Base-by-base conservation (phyloP, 2,888 invertebrate species). In the Drosophila diplacantha region DNA sequence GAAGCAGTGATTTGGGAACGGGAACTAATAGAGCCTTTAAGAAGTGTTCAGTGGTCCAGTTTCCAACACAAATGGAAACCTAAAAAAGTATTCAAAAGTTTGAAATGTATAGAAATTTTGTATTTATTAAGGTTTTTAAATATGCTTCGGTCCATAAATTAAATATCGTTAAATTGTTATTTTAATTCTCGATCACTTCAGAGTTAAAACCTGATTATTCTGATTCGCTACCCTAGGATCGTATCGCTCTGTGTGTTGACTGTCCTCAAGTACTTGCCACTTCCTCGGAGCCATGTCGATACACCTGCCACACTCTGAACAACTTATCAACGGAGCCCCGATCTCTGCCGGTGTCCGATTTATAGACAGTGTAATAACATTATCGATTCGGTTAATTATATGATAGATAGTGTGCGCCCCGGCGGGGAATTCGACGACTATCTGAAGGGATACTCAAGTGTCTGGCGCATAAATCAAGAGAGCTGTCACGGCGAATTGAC, bases 291-390 rank as follows among this genome's bases (percentile, higher is more conserved):
- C 22, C 24, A n/a, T 31, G 29, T 22, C 53, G 32, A 35, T 66
- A 47, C 55, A 64, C 64, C 64, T 63, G 63, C 55, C 43, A 63
- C 63, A 64, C 37, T 43, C 34, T 46, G 26, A 41, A 18, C 64
- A 50, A 62, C 62, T 50, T 62, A 64, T 64, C 63, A 62, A 26
- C 31, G 18, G 2, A 29, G 34, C 16, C 20, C 16, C 43, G 58
- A 64, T 55, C 63, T 38, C 55, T 38, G 7, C 38, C 39, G 20
- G 64, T 69, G 64, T 44, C 56, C 71, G 57, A 72, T 73, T 80
- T 73, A 61, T 80, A 69, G 78, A 69, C 67, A 77, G 55, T 69
- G 76, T 75, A 77, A 81, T 77, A 74, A 53, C 75, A 64, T 54
- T 70, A 62, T 68, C 67, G 78, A 81, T 75, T 67, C 62, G 58